Base-by-base conservation (phyloP, 2,797 vertebrate species). In the Brachyrhaphis roseni region DNA sequence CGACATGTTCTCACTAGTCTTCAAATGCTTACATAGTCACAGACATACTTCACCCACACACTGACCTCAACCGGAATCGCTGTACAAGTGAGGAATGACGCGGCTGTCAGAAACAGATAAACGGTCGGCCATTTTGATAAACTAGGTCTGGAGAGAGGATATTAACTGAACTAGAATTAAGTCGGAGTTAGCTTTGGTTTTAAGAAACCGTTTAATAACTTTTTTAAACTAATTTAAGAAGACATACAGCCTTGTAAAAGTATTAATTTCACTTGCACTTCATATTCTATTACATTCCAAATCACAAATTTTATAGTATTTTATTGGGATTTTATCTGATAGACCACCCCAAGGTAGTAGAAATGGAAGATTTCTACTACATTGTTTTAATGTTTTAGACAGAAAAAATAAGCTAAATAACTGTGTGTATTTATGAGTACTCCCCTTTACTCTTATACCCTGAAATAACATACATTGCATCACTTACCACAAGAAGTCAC, bases 1-100 rank as follows among this genome's bases (percentile, higher is more conserved):
- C 46, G 41, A 89, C 88, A 89, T 80, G 87, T 90, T 88, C 55
- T 55, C 64, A n/a, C 76, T 76, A 45, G 80, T 36, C 71, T 47
- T 81, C 51, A 28, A 72, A 66, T 39, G n/a, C 31, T 73, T 72
- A 76, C 78, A 53, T 49, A 47, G 16, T 47, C 12, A 13, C 62
- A 31, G 68, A 41, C 36, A 39, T 39, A 66, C 28, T 5, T 31
- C 28, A 80, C 90, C 90, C 89, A 88, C 91, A 84, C 85, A 82
- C 41, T 81, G 81, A 86, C 68, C 34, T 81, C 45, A 78, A 45
- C 70, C 26, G 59, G 57, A 41, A 73, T n/a, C 0, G 0, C 0
- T 5, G 7, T n/a, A 51, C 62, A 80, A 83, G 68, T 75, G 13
- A n/a, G 0, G 76, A 68, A 77, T 78, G 86, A 85, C 18, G 26